phyloP scores from a whole-genome alignment of 1,140 invertebrate genomes.

The Monochamus saltuarius region DNA sequence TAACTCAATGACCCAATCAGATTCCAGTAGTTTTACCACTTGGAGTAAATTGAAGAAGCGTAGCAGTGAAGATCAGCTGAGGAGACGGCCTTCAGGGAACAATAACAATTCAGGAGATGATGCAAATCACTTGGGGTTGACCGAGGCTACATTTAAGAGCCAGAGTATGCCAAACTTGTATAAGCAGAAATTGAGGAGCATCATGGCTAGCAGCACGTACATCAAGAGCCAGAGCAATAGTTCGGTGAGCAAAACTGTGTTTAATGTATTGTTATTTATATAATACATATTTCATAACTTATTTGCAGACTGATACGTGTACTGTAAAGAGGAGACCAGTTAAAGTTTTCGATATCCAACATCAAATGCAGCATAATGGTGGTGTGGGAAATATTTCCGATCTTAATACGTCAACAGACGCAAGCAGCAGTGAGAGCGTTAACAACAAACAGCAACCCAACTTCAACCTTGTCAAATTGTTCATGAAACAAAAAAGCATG shows the following conservation, averaged over 20 bases:
- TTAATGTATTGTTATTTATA: background rate
- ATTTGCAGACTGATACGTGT: slow-evolving; percentile 55
- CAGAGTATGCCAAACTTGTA: slow-evolving; percentile 73
- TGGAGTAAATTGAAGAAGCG: slow-evolving; percentile 79
- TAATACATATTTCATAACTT: slow-evolving; percentile 1
- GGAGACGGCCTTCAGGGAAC: slow-evolving; percentile 74
- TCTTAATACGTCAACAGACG: slow-evolving; percentile 56
- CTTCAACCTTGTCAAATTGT: slow-evolving; percentile 83
- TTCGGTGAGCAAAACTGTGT: slow-evolving; percentile 55
- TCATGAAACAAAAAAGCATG: slow-evolving; percentile 86
- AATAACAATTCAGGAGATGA: slow-evolving; percentile 62
- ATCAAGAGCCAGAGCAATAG: slow-evolving; percentile 57
- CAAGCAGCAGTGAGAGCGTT: slow-evolving; percentile 46
- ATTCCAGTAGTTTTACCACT: slow-evolving; percentile 76
- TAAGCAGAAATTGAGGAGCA: slow-evolving; percentile 43
- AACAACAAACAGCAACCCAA: slow-evolving; percentile 59
- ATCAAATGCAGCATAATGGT: slow-evolving; percentile 52
- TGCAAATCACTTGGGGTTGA: slow-evolving; percentile 55
- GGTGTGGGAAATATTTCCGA: slow-evolving; percentile 57
- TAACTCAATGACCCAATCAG: slow-evolving; percentile 78
- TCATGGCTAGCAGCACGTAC: slow-evolving; percentile 30
- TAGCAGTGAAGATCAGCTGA: slow-evolving; percentile 50
- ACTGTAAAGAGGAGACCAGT: slow-evolving; percentile 57
- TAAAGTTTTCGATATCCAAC: slow-evolving; percentile 67
- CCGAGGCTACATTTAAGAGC: slow-evolving; percentile 60